A percentile compares a stretch with the other conserved stretches of the same genome.
Conservation (phyloP, 1,140 invertebrate genomes). For the Phenacoccus solenopsis region DNA sequence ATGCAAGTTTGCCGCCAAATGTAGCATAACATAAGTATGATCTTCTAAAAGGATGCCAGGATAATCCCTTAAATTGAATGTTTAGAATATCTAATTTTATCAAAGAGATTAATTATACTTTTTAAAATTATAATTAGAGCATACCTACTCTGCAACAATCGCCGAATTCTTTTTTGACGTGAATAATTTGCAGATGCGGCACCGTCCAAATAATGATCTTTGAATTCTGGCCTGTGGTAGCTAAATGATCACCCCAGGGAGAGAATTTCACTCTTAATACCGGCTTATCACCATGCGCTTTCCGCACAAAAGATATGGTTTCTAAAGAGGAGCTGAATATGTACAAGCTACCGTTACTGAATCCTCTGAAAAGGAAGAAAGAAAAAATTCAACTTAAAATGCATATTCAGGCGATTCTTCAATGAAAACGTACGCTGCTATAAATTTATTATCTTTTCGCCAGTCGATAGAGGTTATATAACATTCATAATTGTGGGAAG, state of each 20-base stretch:
- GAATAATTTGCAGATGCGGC: conserved; percentile 11
- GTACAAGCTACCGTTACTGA: background rate
- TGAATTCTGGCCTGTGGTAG: conserved; percentile 17
- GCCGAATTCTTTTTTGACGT: too few relatives aligned
- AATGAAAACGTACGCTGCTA: background rate
- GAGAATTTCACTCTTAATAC: conserved; percentile 18
- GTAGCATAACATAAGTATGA: conserved; percentile 21
- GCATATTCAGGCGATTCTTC: background rate
- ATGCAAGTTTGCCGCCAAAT: conserved; percentile 15
- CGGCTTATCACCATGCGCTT: background rate
- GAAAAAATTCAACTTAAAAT: too few relatives aligned
- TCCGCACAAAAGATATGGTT: background rate
- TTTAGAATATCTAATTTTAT: too few relatives aligned
- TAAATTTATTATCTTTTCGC: background rate
- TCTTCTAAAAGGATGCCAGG: conserved; percentile 25
- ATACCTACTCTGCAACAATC: too few relatives aligned
- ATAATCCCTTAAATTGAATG: conserved; percentile 20
- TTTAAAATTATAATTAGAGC: too few relatives aligned
- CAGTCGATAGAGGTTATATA: background rate
- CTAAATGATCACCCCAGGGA: conserved; percentile 21
- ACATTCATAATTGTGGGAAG: background rate
- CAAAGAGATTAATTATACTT: too few relatives aligned
- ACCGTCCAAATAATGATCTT: conserved; percentile 20
- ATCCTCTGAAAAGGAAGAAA: background rate
- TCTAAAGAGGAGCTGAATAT: background rate